A percentile compares a stretch with the other conserved stretches of the same genome.
Evolutionary conservation across 1,140 invertebrate species (phyloP).

Genomic region (Pachypeltis micranthus): DNA sequence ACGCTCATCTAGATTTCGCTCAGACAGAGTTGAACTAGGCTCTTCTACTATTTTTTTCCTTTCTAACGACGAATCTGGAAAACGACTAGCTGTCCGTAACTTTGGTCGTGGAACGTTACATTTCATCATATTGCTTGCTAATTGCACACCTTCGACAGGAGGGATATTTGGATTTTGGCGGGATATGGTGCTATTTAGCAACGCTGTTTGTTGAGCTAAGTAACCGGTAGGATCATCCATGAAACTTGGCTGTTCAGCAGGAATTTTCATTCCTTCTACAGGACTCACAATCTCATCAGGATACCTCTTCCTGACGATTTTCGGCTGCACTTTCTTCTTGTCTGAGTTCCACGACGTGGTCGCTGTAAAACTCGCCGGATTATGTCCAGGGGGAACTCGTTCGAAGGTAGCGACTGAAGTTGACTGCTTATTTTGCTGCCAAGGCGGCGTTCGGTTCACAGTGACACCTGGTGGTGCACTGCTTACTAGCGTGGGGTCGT

Average conservation of each 20-base stretch:
- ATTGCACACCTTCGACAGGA: conserved; percentile 33
- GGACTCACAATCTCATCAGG: conserved; percentile 43
- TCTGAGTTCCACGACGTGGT: conserved; percentile 49
- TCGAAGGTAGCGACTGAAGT: conserved; percentile 39
- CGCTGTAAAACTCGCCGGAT: conserved; percentile 46
- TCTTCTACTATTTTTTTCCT: conserved; percentile 17
- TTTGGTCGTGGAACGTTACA: conserved; percentile 3
- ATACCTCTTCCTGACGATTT: conserved; percentile 38
- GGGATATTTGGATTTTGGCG: conserved; percentile 43
- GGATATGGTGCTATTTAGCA: conserved; percentile 71
- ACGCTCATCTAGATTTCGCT: conserved; percentile 40
- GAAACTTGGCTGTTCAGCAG: conserved; percentile 37
- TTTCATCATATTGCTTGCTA: conserved; percentile 36
- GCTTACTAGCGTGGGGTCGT: not conserved
- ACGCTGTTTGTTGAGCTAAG: conserved; percentile 69
- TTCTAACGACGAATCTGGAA: conserved; percentile 19
- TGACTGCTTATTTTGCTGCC: conserved; percentile 42
- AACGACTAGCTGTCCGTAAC: conserved; percentile 18
- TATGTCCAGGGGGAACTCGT: conserved; percentile 54
- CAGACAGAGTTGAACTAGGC: conserved; percentile 30
- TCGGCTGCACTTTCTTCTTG: conserved; percentile 32
- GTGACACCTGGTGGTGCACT: not conserved
- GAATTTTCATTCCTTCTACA: conserved; percentile 39
- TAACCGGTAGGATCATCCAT: conserved; percentile 83
- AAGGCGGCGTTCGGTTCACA: conserved; percentile 30